These are phyloP conservation scores for Brenthis hecate DNA, from an alignment of 2,888 invertebrate species.

Conservation along the genomic window DNA sequence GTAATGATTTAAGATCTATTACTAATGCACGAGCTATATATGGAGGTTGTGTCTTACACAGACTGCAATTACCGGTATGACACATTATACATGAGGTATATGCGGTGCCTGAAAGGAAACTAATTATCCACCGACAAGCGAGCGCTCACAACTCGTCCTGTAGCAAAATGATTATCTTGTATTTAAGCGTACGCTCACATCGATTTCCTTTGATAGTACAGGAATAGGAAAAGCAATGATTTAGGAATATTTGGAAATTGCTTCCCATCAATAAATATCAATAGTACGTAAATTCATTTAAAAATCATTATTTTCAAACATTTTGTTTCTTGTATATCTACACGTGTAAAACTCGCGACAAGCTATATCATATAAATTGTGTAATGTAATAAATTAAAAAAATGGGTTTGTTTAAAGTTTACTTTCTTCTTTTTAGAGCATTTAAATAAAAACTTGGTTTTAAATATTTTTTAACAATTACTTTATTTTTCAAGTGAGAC, in stretches of 20 bases:
- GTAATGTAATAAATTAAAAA: no score
- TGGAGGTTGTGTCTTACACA: background rate
- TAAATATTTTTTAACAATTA: no score
- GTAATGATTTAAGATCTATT: background rate
- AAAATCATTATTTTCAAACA: no score
- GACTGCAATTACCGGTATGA: conserved; percentile 2
- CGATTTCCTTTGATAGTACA: conserved; percentile 10
- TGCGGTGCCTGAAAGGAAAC: conserved; percentile 18
- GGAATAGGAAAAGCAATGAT: background rate
- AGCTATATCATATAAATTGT: no score
- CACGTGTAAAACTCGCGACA: no score
- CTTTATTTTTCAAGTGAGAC: no score
- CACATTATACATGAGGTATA: conserved; percentile 11
- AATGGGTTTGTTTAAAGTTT: no score
- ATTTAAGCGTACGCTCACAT: conserved; percentile 6
- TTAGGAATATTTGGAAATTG: background rate
- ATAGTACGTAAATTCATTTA: no score
- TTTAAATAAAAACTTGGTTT: no score
- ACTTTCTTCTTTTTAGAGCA: no score
- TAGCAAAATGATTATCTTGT: conserved; percentile 23
- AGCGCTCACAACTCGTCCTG: conserved; percentile 19
- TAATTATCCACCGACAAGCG: conserved; percentile 25
- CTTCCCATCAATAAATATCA: background rate
- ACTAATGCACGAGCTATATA: background rate
- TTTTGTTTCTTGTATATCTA: no score